Base-by-base conservation (phyloP, 2,113 vertebrate species). In the Xiphias gladius region DNA sequence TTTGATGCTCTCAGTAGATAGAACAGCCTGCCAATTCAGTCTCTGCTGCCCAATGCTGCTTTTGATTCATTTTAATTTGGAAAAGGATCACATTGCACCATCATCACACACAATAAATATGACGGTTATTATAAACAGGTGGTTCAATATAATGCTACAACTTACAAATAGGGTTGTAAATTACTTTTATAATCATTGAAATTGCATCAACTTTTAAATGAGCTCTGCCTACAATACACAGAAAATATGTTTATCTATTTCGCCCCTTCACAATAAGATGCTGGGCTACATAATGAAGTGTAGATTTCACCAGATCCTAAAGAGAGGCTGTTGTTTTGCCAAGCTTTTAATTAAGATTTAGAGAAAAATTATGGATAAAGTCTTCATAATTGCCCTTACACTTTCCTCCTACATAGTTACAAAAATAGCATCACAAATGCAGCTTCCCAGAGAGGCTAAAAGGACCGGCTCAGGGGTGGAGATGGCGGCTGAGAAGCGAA, bases 401-500 rank as follows among this genome's bases (percentile, higher is more conserved):
- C 52, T 77, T 85, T 28, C 26, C 74, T 77, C 74, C 68, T 81
- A 73, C 77, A 84, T 66, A 61, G n/a, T 28, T 41, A 71, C 35
- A 5, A 54, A 86, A 91, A 86, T 76, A 87, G 73, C 61, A 65
- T 68, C 52, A 3, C 24, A 61, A 77, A 83, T 41, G 35, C 22
- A 76, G 79, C 63, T 50, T 80, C 84, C 68, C 62, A 14, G 10
- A 64, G 65, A 82, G 66, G 77, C 78, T 83, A 75, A 88, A 79
- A 84, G 57, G 70, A 64, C 74, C 37, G 4, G 79, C 52, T 50
- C 74, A 28, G 62, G 35, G 78, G 64, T 26, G 68, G 59, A 11
- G 43, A 0, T 2, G 41, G 75, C 73, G 67, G 83, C 46, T 24
- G 67, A 46, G 71, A 46, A 78, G 81, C 3, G 22, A 81, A 78